These are phyloP conservation scores for Gerris lacustris DNA, from an alignment of 2,888 invertebrate genomes.

Conservation along the genomic window DNA sequence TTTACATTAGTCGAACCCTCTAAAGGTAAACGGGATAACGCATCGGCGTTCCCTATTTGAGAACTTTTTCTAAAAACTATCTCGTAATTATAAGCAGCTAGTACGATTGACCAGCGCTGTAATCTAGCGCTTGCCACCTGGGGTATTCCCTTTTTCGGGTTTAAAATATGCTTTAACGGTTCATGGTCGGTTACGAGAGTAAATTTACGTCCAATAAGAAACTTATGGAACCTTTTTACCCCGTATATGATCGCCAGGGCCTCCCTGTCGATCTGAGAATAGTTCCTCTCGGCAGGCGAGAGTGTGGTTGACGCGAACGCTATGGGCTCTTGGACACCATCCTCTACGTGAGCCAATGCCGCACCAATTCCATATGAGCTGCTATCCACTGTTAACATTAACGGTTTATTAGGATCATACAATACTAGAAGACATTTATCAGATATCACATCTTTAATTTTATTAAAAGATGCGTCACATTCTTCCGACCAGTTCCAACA, in stretches of 20 bases:
- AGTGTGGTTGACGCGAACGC: constrained; percentile 1
- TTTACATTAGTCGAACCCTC: constrained; percentile 5
- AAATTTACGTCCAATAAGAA: background rate
- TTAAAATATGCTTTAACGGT: too few relatives aligned
- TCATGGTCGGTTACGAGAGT: constrained; percentile 1
- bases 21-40: constrained; percentile 5
- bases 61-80: constrained; percentile 12
- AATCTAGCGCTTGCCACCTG: constrained; percentile 12
- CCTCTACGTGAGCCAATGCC: background rate
- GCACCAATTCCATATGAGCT: constrained; percentile 2
- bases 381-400: background rate
- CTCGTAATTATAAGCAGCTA: constrained; percentile 15
- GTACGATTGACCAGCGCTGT: constrained; percentile 13
- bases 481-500: too few relatives aligned
- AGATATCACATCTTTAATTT: too few relatives aligned
- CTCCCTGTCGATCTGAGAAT: background rate
- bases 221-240: constrained; percentile 3
- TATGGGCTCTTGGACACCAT: background rate
- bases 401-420: constrained; percentile 9
- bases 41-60: constrained; percentile 14
- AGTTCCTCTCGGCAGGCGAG: background rate
- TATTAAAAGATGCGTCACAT: too few relatives aligned
- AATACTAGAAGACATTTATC: too few relatives aligned
- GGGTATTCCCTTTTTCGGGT: constrained; percentile 14
- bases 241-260: background rate